A percentile compares a stretch with the other conserved stretches of the same genome.
phyloP scores from a whole-genome alignment of 2,113 vertebrate species.

The Chaenogobius annularis region DNA sequence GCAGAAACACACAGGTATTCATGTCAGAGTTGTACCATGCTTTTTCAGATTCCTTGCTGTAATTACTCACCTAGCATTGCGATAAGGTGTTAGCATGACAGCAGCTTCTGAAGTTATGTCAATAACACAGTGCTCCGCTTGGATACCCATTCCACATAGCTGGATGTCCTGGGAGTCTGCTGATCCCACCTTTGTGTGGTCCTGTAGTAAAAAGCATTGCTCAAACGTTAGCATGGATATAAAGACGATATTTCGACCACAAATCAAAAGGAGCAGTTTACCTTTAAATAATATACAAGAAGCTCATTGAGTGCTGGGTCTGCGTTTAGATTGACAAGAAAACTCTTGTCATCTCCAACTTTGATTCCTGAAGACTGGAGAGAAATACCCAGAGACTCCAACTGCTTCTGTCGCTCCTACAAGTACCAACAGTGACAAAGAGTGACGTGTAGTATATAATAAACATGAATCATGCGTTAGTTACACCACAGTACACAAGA shows the following conservation, averaged over 20 bases:
- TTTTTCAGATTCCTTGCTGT: background rate
- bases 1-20: background rate
- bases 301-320: slow-evolving; percentile 98
- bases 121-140: slow-evolving; percentile 92
- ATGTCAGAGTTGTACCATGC: background rate
- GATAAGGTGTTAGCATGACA: slow-evolving; percentile 87
- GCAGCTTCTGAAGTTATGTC: slow-evolving; percentile 83
- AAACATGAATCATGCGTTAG: background rate
- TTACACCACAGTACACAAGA: background rate
- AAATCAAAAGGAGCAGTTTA: slow-evolving; percentile 47
- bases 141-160: slow-evolving; percentile 98
- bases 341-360: slow-evolving; percentile 95
- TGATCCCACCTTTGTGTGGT: slow-evolving; percentile 71
- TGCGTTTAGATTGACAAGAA: slow-evolving; percentile 95
- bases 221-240: background rate
- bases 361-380: slow-evolving; percentile 94
- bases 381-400: slow-evolving; percentile 81
- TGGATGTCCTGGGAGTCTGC: slow-evolving; percentile 96
- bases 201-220: slow-evolving; percentile 33
- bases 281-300: slow-evolving; percentile 96
- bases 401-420: slow-evolving; percentile 86
- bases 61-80: slow-evolving; percentile 74
- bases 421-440: slow-evolving; percentile 4
- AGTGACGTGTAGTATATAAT: background rate
- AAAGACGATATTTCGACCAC: background rate